phyloP scores from a whole-genome alignment of 2,113 vertebrate genomes.

The Macaca nemestrina region DNA sequence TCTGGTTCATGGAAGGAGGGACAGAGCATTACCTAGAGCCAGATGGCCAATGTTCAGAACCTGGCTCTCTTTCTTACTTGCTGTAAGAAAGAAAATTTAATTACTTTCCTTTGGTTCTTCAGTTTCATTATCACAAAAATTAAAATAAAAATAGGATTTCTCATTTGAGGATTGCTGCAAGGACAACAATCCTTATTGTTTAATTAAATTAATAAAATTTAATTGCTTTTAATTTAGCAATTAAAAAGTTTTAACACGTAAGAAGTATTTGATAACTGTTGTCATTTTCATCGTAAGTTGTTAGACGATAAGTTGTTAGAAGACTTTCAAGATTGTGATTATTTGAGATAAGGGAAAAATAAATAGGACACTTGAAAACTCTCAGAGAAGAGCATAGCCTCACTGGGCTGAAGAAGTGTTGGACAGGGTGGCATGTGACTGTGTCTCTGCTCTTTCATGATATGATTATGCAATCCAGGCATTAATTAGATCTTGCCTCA shows the following conservation, averaged over 20 bases:
- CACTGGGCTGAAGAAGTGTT: not conserved
- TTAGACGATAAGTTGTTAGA: not conserved
- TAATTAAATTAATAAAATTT: too few relatives aligned
- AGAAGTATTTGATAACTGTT: not conserved
- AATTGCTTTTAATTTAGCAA: not conserved
- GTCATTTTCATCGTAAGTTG: not conserved
- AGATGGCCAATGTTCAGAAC: not conserved
- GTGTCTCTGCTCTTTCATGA: not conserved
- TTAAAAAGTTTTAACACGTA: not conserved
- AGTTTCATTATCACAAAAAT: not conserved
- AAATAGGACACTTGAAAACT: not conserved
- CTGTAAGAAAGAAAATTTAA: not conserved
- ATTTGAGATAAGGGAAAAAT: not conserved
- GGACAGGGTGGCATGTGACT: rapidly evolving
- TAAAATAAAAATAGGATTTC: not conserved
- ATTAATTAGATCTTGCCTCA: not conserved
- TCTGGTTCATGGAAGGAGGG: not conserved
- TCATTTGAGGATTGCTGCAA: not conserved
- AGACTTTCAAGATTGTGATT: not conserved
- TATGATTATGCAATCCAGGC: not conserved
- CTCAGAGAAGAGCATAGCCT: not conserved
- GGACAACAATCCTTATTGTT: not conserved
- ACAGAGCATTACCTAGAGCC: not conserved
- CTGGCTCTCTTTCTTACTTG: not conserved
- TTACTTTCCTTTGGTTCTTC: not conserved